Conservation (phyloP, 2,888 invertebrate species). For the Tolmerus cingulatus region DNA sequence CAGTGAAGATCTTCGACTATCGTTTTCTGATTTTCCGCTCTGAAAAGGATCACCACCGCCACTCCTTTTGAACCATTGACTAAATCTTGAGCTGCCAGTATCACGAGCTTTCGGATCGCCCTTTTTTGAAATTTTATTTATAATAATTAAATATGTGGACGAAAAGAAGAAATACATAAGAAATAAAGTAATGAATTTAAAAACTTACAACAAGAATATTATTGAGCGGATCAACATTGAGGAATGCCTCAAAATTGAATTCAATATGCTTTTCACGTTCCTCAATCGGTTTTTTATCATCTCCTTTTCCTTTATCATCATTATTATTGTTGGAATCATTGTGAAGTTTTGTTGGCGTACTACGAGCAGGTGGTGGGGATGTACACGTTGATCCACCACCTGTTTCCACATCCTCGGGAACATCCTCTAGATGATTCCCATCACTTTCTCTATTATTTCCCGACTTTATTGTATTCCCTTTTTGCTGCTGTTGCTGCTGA, state of each 20-base stretch:
- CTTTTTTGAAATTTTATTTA: conserved; percentile 22
- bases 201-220: conserved; percentile 73
- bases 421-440: not conserved
- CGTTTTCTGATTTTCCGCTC: conserved; percentile 44
- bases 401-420: conserved; percentile 13
- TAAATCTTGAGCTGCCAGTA: conserved; percentile 75
- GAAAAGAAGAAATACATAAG: not conserved
- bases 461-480: not conserved
- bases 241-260: conserved; percentile 86
- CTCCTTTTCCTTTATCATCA: conserved; percentile 4
- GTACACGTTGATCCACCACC: not conserved
- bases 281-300: not conserved
- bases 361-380: conserved; percentile 45
- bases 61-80: conserved; percentile 76
- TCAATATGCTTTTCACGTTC: conserved; percentile 62
- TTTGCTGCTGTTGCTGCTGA: not conserved
- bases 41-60: not conserved
- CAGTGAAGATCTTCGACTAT: conserved; percentile 67
- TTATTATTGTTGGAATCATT: conserved; percentile 25
- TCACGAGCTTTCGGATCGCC: conserved; percentile 67
- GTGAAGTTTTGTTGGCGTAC: conserved; percentile 43
- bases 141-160: no score
- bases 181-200: not conserved
- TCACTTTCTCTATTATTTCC: not conserved
- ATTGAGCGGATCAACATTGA: conserved; percentile 81